Evolutionary conservation across 2,888 invertebrate species (phyloP).

Genomic region (Eupithecia tripunctaria): DNA sequence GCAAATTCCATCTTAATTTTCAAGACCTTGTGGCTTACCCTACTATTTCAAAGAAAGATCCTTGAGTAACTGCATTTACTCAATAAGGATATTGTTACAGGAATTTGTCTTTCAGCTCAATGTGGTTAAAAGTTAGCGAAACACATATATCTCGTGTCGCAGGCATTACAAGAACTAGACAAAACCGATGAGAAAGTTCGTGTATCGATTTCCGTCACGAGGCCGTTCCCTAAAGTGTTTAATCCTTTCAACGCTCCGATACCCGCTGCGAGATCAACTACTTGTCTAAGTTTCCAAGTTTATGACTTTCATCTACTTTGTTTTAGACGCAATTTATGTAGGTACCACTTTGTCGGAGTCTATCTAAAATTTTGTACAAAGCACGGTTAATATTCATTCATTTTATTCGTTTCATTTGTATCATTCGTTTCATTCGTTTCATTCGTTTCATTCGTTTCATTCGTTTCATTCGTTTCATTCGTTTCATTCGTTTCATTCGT

Average conservation of each 20-base stretch:
- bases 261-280: slow-evolving; percentile 18
- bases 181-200: slow-evolving; percentile 21
- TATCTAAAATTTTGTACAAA: neutral
- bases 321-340: slow-evolving; percentile 2
- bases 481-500: too few species aligned
- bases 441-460: too few species aligned
- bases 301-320: slow-evolving; percentile 19
- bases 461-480: too few species aligned
- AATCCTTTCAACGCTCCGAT: slow-evolving; percentile 34
- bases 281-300: slow-evolving; percentile 26
- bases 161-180: slow-evolving; percentile 12
- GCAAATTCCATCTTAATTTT: neutral
- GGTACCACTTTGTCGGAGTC: neutral
- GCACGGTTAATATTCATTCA: neutral
- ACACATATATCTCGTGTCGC: slow-evolving; percentile 5
- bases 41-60: neutral
- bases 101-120: neutral
- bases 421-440: too few species aligned
- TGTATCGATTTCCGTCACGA: slow-evolving; percentile 24
- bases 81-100: neutral
- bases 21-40: neutral
- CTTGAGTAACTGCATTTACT: neutral
- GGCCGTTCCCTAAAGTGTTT: slow-evolving; percentile 24
- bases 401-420: too few species aligned
- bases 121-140: slow-evolving; percentile 1